phyloP scores from a whole-genome alignment of 2,888 invertebrate species.

The Heteromyza rotundicornis region DNA sequence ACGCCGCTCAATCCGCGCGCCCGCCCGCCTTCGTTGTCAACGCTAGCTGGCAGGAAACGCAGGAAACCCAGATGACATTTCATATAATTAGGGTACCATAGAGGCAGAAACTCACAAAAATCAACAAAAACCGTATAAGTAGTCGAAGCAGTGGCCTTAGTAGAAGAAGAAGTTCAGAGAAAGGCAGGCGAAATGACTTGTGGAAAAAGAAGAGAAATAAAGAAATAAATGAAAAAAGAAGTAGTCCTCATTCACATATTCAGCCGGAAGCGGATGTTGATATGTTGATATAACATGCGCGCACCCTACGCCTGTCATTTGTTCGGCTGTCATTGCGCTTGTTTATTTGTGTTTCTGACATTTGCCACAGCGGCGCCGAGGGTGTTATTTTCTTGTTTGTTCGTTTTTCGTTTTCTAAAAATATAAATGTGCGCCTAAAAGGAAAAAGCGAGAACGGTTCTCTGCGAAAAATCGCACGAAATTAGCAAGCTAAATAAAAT shows the following conservation, averaged over 20 bases:
- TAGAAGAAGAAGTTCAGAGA: slow-evolving; percentile 48
- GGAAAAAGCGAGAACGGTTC: neutral
- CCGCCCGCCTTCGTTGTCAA: neutral
- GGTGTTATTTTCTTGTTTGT: slow-evolving; percentile 19
- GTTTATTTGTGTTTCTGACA: slow-evolving; percentile 27
- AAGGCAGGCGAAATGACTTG: slow-evolving; percentile 47
- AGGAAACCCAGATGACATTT: slow-evolving; percentile 15
- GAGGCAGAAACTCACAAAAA: slow-evolving; percentile 3
- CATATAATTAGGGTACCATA: slow-evolving; percentile 25
- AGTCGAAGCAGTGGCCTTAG: slow-evolving; percentile 21
- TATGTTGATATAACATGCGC: slow-evolving; percentile 11
- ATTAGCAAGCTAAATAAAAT: slow-evolving; percentile 15
- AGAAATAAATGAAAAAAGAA: slow-evolving; percentile 2
- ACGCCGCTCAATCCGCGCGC: too few relatives aligned
- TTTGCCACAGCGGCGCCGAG: slow-evolving; percentile 35
- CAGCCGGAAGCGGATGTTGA: slow-evolving; percentile 5
- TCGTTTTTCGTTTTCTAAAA: slow-evolving; percentile 3
- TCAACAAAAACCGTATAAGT: neutral
- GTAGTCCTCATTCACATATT: too few relatives aligned
- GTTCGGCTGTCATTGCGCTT: slow-evolving; percentile 49
- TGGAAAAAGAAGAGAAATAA: slow-evolving; percentile 18
- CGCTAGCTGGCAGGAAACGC: neutral
- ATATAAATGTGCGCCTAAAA: neutral
- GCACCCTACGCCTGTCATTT: slow-evolving; percentile 41
- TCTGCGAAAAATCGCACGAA: slow-evolving; percentile 16